phyloP scores from a whole-genome alignment of 2,888 invertebrate species.

The Rotaria sp. region DNA sequence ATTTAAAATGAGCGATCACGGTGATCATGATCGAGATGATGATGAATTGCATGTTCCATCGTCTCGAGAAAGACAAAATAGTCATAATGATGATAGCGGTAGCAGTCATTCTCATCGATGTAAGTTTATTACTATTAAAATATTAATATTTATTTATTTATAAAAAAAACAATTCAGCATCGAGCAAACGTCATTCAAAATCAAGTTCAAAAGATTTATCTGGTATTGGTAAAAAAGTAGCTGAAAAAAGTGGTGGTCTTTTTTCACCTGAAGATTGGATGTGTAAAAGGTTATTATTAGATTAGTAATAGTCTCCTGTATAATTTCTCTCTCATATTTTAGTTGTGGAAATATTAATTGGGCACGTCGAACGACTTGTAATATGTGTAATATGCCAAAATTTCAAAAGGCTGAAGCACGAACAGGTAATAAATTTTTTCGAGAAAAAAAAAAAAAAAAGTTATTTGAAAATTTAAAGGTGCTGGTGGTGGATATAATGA shows the following conservation, averaged over 20 bases:
- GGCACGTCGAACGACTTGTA: slow-evolving; percentile 89
- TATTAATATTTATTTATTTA: neutral
- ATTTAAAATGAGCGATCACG: neutral
- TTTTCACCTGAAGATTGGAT: slow-evolving; percentile 98
- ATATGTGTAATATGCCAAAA: slow-evolving; percentile 96
- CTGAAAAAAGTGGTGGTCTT: slow-evolving; percentile 91
- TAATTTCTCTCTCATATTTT: slow-evolving; percentile 40
- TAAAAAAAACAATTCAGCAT: neutral
- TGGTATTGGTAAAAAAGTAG: slow-evolving; percentile 89
- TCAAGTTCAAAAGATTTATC: neutral
- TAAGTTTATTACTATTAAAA: neutral
- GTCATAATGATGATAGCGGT: neutral
- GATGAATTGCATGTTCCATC: neutral
- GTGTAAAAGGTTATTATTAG: slow-evolving; percentile 69
- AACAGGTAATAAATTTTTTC: slow-evolving; percentile 47
- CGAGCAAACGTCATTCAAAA: neutral
- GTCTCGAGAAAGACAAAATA: neutral
- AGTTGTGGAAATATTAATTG: slow-evolving; percentile 97
- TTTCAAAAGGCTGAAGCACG: slow-evolving; percentile 81
- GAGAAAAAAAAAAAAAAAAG: neutral
- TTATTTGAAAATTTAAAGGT: slow-evolving; percentile 44
- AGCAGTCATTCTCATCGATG: neutral
- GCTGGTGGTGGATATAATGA: slow-evolving; percentile 73
- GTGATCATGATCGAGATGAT: neutral
- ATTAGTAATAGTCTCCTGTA: neutral